Evolutionary conservation across 2,888 invertebrate genomes (phyloP), one percentile per base, ranked within the genome.

Genomic region (Eupithecia tripunctaria): DNA sequence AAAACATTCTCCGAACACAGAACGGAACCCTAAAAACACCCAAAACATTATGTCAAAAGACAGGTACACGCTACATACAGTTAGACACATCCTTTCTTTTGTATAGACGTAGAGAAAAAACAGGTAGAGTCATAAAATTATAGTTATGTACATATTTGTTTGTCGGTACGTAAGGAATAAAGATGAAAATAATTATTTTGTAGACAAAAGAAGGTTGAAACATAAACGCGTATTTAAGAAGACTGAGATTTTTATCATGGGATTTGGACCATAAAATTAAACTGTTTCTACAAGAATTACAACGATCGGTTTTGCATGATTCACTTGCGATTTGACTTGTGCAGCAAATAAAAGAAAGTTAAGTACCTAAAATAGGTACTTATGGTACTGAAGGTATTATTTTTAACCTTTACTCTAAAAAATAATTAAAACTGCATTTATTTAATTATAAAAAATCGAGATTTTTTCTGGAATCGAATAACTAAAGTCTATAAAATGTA

Each of bases 11-110:
- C 3, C 7, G 10, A 15, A 15, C 2, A 18, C 18, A 7, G 27
- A 29, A 63, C n/a, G 62, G 62, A 62, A 63, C 62, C 32, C 62
- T 63, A 70, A 71, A 70, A 68, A 62, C 68, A 67, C 68, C 60
- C 71, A 68, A 74, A 71, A 71, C 68, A 74, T 67, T 64, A 60
- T 71, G 47, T 65, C 47, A 38, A 60, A 66, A 67, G 62, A 72
- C 77, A 78, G 77, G 78, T 78, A 78, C 56, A 68, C 70, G 38
- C 15, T 27, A 74, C 59, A 68, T 65, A 74, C 71, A 68, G 74
- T 71, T 74, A 74, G 47, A 67, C 43, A 25, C 70, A 36, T 68
- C 70, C 68, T n/a, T 71, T 71, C n/a, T 60, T 60, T 68, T 38
- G 64, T 67, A 47, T 66, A 47, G 56, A 18, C 36, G 10, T 51